Evolutionary conservation across 2,888 invertebrate species (phyloP), one percentile per base, ranked within the genome.

Genomic region (Macaria liturata): DNA sequence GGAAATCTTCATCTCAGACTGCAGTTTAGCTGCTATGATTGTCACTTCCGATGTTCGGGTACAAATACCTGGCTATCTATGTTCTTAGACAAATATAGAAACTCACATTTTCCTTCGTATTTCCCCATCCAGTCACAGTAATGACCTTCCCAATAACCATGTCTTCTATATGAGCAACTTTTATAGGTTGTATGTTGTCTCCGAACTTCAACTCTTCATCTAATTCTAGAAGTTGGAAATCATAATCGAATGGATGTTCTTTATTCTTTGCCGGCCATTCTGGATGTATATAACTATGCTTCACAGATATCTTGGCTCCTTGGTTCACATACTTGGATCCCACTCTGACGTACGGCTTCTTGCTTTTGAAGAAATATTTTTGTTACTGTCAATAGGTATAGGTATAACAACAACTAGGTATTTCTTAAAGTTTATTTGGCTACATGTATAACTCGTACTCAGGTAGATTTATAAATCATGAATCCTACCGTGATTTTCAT

Each of bases 41-140:
- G n/a, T n/a, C n/a, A n/a, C n/a, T n/a, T n/a, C n/a, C n/a, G n/a
- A n/a, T n/a, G n/a, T n/a, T n/a, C n/a, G n/a, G n/a, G n/a, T n/a
- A n/a, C n/a, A n/a, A n/a, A n/a, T n/a, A n/a, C n/a, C n/a, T n/a
- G n/a, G n/a, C n/a, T n/a, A n/a, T n/a, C n/a, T n/a, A 20, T 20
- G 20, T 1, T 20, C 20, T 2, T 20, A 2, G 20, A 20, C 20
- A 1, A 20, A 20, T 1, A 20, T 1, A 20, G 20, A 32, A 32
- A 83, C 89, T 86, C 67, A 90, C 91, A 67, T 88, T 86, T 68
- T 91, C 90, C 9, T 81, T 77, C 3, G 88, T 89, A 39, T 88
- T 87, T 0, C 91, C 91, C 92, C 92, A 92, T 31, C 92, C 92
- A 40, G 90, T 86, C 0, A 91, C 91, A 0, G 87, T 84, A 0